These are phyloP conservation scores for Nomia melanderi DNA, from an alignment of 1,140 invertebrate genomes.

Conservation along the genomic window DNA sequence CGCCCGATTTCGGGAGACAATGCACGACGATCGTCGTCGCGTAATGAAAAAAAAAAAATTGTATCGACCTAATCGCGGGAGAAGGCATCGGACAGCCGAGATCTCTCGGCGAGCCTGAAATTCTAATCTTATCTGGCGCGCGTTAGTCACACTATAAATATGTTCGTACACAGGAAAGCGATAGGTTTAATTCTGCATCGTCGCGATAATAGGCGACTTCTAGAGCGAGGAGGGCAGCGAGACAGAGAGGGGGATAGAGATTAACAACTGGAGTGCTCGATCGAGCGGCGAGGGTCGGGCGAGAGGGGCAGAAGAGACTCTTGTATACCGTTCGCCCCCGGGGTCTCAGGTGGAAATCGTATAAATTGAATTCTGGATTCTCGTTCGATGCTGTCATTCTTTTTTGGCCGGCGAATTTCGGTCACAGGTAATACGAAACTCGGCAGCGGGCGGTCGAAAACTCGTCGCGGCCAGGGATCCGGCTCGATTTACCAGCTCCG, in stretches of 20 bases:
- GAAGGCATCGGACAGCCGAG: slow-evolving; percentile 46
- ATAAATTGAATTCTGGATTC: slow-evolving; percentile 31
- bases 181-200: slow-evolving; percentile 41
- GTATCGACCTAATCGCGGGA: not conserved
- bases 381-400: slow-evolving; percentile 19
- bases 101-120: slow-evolving; percentile 34
- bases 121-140: slow-evolving; percentile 58
- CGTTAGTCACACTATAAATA: slow-evolving; percentile 59
- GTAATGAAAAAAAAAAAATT: slow-evolving; percentile 10
- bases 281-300: too few species aligned
- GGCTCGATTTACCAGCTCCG: slow-evolving; percentile 55
- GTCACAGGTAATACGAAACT: slow-evolving; percentile 46
- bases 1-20: too few species aligned
- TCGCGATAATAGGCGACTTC: slow-evolving; percentile 26
- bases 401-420: slow-evolving; percentile 44
- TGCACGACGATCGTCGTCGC: too few species aligned
- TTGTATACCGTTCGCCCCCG: not conserved
- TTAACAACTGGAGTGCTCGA: not conserved
- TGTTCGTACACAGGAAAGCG: slow-evolving; percentile 24
- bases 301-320: not conserved
- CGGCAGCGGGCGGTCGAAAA: slow-evolving; percentile 15
- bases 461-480: slow-evolving; percentile 42
- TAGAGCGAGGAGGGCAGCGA: not conserved
- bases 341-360: slow-evolving; percentile 1
- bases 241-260: too few species aligned